Evolutionary conservation across 1,140 invertebrate genomes (phyloP).

Genomic region (Metaphire vulgaris): DNA sequence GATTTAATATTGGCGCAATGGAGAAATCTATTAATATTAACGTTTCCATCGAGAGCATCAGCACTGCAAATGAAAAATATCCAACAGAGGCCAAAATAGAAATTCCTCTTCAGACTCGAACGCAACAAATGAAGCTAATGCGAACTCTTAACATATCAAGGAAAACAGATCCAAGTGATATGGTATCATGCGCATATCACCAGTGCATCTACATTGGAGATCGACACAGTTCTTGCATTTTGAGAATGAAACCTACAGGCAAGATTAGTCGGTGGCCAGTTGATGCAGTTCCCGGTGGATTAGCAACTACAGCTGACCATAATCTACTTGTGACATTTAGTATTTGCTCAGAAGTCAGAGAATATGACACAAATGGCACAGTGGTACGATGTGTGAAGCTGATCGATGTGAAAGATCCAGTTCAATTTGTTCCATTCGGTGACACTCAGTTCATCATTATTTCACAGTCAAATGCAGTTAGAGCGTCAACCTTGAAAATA

Average conservation of each 20-base stretch:
- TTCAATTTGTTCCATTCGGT: not conserved
- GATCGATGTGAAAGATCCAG: not conserved
- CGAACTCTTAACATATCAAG: not conserved
- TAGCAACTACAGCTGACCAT: not conserved
- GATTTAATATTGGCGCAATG: not conserved
- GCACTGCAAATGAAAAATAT: not conserved
- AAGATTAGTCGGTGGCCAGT: not conserved
- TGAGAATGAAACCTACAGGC: not conserved
- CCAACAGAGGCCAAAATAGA: not conserved
- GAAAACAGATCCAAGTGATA: not conserved
- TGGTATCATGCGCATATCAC: not conserved
- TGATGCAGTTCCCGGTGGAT: not conserved
- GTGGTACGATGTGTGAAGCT: not conserved
- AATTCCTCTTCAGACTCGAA: not conserved
- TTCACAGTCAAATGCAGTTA: too few relatives aligned
- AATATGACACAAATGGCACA: not conserved
- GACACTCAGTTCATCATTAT: too few relatives aligned
- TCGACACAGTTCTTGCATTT: not conserved
- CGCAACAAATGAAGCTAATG: not conserved
- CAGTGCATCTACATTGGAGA: not conserved
- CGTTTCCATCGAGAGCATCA: not conserved
- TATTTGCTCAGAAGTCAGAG: not conserved
- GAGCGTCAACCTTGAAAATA: too few relatives aligned
- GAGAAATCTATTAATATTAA: not conserved
- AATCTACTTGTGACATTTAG: not conserved